Conservation (phyloP, 2,888 invertebrate genomes). For the Xestia xanthographa region DNA sequence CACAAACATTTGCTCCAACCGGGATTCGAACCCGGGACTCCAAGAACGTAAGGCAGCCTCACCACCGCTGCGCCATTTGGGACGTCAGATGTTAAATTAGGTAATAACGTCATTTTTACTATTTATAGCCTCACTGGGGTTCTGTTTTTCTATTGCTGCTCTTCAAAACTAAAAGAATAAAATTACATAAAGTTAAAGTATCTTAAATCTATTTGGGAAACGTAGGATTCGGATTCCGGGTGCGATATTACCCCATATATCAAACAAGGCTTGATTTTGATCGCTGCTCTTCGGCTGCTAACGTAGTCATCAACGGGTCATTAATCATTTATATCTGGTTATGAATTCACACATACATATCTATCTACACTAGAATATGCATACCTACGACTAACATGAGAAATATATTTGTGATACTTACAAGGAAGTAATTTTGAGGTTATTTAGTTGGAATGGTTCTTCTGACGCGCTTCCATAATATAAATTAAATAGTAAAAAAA, state of each 20-base stretch:
- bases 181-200: not conserved
- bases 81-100: too few relatives aligned
- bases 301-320: conserved; percentile 36
- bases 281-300: conserved; percentile 9
- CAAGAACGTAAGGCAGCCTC: too few relatives aligned
- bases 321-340: conserved; percentile 45
- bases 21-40: too few relatives aligned
- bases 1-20: too few relatives aligned
- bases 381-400: not conserved
- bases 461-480: too few relatives aligned
- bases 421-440: not conserved
- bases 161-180: not conserved
- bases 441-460: too few relatives aligned
- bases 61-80: too few relatives aligned
- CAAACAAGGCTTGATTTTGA: conserved; percentile 24
- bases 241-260: not conserved
- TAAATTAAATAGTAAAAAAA: too few relatives aligned
- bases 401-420: not conserved
- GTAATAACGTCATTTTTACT: not conserved
- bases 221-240: not conserved
- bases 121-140: not conserved
- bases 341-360: conserved; percentile 14
- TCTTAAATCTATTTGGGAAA: not conserved
- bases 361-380: not conserved
- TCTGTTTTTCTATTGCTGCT: not conserved